A percentile compares a stretch with the other conserved stretches of the same genome.
Conservation (phyloP, 1,140 invertebrate genomes). For the Alviniconcha marisindica region DNA sequence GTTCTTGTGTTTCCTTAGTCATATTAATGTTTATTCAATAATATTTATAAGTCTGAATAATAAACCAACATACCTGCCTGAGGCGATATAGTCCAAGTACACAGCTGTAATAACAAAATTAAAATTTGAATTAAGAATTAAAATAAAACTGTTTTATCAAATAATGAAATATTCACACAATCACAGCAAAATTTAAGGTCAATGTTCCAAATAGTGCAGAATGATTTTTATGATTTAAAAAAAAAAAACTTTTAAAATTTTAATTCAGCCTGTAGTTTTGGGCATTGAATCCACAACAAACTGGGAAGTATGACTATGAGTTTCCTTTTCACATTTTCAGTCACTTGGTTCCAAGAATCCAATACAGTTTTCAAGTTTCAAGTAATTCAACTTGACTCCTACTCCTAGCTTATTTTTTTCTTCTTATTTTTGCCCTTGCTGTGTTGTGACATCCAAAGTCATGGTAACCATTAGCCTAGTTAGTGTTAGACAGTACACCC, state of each 20-base stretch:
- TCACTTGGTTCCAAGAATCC: too few species aligned
- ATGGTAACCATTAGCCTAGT: too few species aligned
- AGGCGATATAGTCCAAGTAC: conserved; percentile 72
- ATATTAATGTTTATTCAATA: not conserved
- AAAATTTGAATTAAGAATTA: not conserved
- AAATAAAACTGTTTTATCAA: not conserved
- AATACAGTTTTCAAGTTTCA: too few species aligned
- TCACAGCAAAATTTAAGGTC: not conserved
- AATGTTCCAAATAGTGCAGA: not conserved
- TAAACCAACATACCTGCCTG: conserved; percentile 61
- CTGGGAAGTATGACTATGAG: too few species aligned
- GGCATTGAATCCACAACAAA: too few species aligned
- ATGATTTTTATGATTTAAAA: not conserved
- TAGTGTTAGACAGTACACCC: too few species aligned
- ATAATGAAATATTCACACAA: not conserved
- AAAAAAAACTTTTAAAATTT: not conserved
- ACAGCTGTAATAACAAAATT: conserved; percentile 62
- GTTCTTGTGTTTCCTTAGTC: not conserved
- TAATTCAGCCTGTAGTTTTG: too few species aligned
- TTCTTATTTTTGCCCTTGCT: too few species aligned
- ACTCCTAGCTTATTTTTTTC: too few species aligned
- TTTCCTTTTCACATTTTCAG: too few species aligned
- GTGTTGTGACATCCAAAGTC: too few species aligned
- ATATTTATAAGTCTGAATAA: conserved; percentile 37
- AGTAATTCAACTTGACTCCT: too few species aligned